Evolutionary conservation across 23 tunicate genomes (phyloP), one percentile per base, ranked within the genome.

Genomic region (Ciona savignyi): DNA sequence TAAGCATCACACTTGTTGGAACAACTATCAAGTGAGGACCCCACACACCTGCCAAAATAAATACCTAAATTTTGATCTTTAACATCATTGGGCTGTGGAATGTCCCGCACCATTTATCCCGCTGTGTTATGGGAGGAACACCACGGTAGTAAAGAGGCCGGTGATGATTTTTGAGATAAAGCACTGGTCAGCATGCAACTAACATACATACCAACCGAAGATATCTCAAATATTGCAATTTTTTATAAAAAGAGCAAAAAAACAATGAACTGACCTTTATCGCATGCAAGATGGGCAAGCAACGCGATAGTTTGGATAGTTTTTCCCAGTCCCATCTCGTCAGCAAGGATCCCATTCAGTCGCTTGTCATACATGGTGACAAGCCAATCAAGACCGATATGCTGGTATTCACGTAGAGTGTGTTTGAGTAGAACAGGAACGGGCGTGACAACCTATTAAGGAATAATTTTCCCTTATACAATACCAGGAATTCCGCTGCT

Each of bases 271-370:
- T 71, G 27, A 83, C 95, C 99, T 87, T 94, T 86, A 15, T 86
- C 95, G 65, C 95, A 86, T 73, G 99, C 99, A 9, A 94, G 63
- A 79, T 94, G 99, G 0, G 99, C 96, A 4, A 94, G 80, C 30
- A 94, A 63, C 3, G 99, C 88, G 70, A 94, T 94, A n/a, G 99
- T 94, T 65, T 94, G 99, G 42, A 94, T 94, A 34, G 99, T 94
- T 71, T 94, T 94, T 4, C 99, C 99, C 33, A 94, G 56, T 1
- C 99, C 99, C 99, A 94, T 94, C 74, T 94, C 99, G 75, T 94
- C 99, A 3, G 99, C 99, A 20, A 94, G 70, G 29, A 94, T 94
- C 0, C 99, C 99, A 79, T 94, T 94, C 23, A 94, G 63, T 1
- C 89, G 71, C 35, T 94, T 80, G 66, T 77, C 68, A 74, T 83